Conservation (phyloP, 2,113 vertebrate species). For the Crotalus helleri region DNA sequence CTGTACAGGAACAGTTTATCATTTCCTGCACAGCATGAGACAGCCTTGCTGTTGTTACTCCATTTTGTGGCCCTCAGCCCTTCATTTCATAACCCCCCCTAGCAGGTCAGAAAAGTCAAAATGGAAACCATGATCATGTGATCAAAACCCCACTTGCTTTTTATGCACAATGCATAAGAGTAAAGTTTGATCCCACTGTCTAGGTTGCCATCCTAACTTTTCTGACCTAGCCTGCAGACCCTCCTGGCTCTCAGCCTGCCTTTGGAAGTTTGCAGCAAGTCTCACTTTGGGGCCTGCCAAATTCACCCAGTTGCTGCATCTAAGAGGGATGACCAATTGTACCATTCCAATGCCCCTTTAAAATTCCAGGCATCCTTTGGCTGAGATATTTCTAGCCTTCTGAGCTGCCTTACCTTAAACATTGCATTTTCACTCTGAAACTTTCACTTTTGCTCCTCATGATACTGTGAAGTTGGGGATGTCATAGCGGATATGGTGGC, state of each 20-base stretch:
- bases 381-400: neutral
- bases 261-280: too few relatives aligned
- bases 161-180: neutral
- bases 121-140: neutral
- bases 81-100: neutral
- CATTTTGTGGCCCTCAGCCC: neutral
- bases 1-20: neutral
- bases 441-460: neutral
- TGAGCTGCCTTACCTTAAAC: neutral
- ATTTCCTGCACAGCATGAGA: neutral
- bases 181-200: neutral
- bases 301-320: neutral
- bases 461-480: neutral
- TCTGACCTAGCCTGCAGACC: neutral
- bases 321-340: neutral
- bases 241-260: neutral
- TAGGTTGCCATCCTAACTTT: neutral
- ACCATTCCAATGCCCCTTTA: neutral
- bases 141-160: neutral
- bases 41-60: neutral
- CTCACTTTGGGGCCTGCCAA: neutral
- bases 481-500: neutral
- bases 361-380: neutral
- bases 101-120: neutral
- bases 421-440: neutral